Evolutionary conservation across 23 tunicate species (phyloP).

Genomic region (Corella eumyota): DNA sequence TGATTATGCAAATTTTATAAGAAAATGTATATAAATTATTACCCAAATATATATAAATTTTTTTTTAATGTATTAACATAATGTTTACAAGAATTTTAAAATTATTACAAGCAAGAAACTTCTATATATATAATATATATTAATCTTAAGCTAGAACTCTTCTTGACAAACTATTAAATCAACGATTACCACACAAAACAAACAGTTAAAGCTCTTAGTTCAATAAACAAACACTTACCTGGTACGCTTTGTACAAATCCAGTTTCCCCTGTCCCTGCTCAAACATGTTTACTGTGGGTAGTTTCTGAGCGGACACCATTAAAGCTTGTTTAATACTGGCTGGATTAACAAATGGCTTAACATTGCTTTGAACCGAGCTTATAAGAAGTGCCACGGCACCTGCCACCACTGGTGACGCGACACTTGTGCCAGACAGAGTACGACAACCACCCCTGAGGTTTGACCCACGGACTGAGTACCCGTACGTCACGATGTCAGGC

Average conservation of each 20-base stretch:
- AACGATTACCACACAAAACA: too few species aligned
- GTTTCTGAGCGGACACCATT: conserved; percentile 78
- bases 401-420: conserved; percentile 91
- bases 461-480: conserved; percentile 73
- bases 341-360: conserved; percentile 39
- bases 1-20: too few species aligned
- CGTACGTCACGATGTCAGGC: conserved; percentile 99
- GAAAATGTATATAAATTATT: neutral
- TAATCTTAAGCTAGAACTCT: too few species aligned
- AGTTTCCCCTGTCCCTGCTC: conserved; percentile 96
- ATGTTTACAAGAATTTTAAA: too few species aligned
- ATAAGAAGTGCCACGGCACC: conserved; percentile 90
- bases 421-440: conserved; percentile 96
- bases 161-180: too few species aligned
- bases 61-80: too few species aligned
- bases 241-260: conserved; percentile 73
- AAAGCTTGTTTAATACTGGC: conserved; percentile 86
- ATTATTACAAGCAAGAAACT: too few species aligned
- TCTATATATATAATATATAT: too few species aligned
- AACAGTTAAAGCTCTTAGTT: too few species aligned
- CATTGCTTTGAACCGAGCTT: conserved; percentile 41
- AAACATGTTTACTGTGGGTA: conserved; percentile 79
- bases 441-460: conserved; percentile 51
- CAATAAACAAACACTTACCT: too few species aligned
- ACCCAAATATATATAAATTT: neutral